Evolutionary conservation across 2,888 invertebrate species (phyloP).

Genomic region (Zygaena filipendulae): DNA sequence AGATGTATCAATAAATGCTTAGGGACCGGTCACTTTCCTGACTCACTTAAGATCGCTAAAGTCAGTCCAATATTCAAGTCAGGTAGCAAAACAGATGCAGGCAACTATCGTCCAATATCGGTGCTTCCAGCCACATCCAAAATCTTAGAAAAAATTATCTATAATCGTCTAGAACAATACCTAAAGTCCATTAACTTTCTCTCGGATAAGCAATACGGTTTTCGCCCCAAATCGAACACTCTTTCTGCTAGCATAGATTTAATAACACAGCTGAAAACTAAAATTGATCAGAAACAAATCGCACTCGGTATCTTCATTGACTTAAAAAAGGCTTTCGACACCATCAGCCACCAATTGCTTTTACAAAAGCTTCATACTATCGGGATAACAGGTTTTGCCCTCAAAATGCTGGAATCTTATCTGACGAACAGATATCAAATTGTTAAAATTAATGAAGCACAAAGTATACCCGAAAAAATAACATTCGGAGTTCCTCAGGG

Average conservation of each 20-base stretch:
- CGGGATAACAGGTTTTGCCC: neutral
- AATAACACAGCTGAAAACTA: constrained; percentile 2
- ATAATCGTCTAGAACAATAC: neutral
- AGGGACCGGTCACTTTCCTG: constrained; percentile 8
- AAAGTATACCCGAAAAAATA: too few species aligned
- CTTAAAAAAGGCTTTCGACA: too few species aligned
- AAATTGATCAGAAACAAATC: constrained; percentile 9
- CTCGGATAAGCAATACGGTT: neutral
- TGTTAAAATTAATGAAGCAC: too few species aligned
- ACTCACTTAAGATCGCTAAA: constrained; percentile 16
- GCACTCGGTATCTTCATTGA: constrained; percentile 1
- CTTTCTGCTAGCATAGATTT: neutral
- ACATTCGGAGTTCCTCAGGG: too few species aligned
- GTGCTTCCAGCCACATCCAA: constrained; percentile 7
- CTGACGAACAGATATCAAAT: too few species aligned
- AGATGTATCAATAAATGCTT: constrained; percentile 9
- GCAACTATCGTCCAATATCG: constrained; percentile 15
- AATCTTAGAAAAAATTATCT: constrained; percentile 1
- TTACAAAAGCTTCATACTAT: neutral
- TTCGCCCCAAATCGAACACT: neutral
- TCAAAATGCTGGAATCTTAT: too few species aligned
- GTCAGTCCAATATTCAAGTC: constrained; percentile 16
- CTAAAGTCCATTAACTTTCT: neutral
- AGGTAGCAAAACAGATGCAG: constrained; percentile 11
- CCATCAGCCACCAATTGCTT: neutral